phyloP scores from a whole-genome alignment of 2,113 vertebrate species.

The Condylura cristata region DNA sequence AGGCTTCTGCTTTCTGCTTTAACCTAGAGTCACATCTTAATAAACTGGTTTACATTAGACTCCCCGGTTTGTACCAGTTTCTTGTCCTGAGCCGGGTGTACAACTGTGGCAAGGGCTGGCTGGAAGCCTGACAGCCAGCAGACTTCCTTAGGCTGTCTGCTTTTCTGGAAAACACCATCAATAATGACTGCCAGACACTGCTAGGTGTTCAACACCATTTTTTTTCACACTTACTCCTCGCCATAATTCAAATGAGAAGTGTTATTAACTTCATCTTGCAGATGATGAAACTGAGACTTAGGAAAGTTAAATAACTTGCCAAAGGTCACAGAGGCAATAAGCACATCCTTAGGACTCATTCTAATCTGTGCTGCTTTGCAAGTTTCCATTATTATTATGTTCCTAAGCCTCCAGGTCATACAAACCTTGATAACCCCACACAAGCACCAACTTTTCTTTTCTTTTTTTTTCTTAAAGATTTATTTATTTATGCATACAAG shows the following conservation, averaged over 20 bases:
- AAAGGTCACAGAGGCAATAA: not conserved
- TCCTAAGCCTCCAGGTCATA: not conserved
- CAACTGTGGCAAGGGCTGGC: rapidly evolving
- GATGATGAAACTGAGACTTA: conserved; percentile 39
- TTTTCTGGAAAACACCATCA: not conserved
- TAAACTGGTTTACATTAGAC: not conserved
- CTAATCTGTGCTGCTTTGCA: not conserved
- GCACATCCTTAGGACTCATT: not conserved
- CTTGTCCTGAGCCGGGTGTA: not conserved
- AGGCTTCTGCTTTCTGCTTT: not conserved
- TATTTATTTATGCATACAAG: no score
- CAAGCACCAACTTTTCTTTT: not conserved
- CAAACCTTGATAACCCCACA: not conserved
- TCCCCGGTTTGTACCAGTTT: not conserved
- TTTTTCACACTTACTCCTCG: not conserved
- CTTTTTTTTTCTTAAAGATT: no score
- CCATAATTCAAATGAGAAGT: not conserved
- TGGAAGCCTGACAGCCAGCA: not conserved
- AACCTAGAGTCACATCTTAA: not conserved
- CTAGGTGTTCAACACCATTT: not conserved
- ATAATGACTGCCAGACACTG: not conserved
- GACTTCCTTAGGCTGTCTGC: not conserved
- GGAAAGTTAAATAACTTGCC: not conserved
- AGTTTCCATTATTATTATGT: not conserved
- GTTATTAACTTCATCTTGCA: not conserved